Evolutionary conservation across 2,888 invertebrate species (phyloP).

Genomic region (Tetanocera ferruginea): DNA sequence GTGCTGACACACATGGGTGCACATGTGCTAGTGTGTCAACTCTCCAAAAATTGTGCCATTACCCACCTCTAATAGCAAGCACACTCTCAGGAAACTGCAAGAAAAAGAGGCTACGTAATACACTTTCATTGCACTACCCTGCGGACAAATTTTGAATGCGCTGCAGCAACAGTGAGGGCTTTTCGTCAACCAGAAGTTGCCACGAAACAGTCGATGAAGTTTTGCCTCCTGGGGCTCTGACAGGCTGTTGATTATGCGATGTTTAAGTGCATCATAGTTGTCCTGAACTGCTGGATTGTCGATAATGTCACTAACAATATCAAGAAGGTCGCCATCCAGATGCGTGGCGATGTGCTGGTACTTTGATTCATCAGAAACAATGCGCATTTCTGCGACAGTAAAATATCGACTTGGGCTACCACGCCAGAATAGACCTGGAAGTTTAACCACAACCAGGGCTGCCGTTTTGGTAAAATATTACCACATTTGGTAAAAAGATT

Average conservation of each 20-base stretch:
- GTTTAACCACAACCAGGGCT: not conserved
- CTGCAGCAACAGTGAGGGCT: slow-evolving; percentile 38
- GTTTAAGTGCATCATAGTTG: slow-evolving; percentile 31
- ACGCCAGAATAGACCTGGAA: slow-evolving; percentile 15
- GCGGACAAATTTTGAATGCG: slow-evolving; percentile 26
- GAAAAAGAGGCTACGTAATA: slow-evolving; percentile 32
- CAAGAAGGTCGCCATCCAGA: slow-evolving; percentile 15
- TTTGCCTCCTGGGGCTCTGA: slow-evolving; percentile 35
- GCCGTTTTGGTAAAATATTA: too few species aligned
- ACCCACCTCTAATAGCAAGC: slow-evolving; percentile 9
- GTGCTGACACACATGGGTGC: too few species aligned
- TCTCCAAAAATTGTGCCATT: too few species aligned
- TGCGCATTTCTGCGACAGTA: slow-evolving; percentile 16
- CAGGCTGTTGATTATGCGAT: slow-evolving; percentile 25
- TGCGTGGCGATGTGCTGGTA: slow-evolving; percentile 14
- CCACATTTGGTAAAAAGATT: too few species aligned
- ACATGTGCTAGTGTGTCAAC: too few species aligned
- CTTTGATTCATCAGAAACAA: slow-evolving; percentile 12
- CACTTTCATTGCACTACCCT: slow-evolving; percentile 24
- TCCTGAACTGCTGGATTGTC: slow-evolving; percentile 18
- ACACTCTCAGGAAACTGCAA: slow-evolving; percentile 36
- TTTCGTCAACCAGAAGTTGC: slow-evolving; percentile 26
- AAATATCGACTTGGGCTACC: slow-evolving; percentile 11
- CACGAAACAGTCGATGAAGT: slow-evolving; percentile 26
- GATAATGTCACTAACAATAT: slow-evolving; percentile 25